Evolutionary conservation across 2,797 vertebrate species (phyloP), one percentile per base, ranked within the genome.

Genomic region (Molossus alvarezi): DNA sequence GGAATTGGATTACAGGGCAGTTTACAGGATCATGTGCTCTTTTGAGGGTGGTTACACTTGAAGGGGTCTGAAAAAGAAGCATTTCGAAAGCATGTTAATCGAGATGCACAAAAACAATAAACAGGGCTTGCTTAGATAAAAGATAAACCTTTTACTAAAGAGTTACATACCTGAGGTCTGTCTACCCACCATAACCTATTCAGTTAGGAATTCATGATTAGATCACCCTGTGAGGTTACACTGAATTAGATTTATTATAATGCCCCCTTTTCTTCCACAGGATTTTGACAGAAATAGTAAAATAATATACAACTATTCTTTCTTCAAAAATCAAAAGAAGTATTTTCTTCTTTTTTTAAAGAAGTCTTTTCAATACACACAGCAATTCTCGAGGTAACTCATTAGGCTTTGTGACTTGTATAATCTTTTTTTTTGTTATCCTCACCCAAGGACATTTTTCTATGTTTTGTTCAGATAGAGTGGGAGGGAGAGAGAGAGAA

Each of bases 271-370:
- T 41, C 11, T 20, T 27, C 23, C 77, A 80, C 77, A 60, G 67
- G 75, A 84, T 77, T 65, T 85, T 94, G 33, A 90, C 17, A 72
- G 29, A 88, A 92, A 41, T n/a, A 37, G 6, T 57, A 53, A 95
- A 92, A 89, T 69, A 33, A 83, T 33, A 60, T 23, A 48, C 12
- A 65, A 77, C 57, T 11, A 71, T 12, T 0, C 25, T 65, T 65
- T 97, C 53, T 29, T 94, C 5, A 76, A 84, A 95, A 96, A 33
- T 23, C 55, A 91, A 53, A 67, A 3, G n/a, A 79, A 83, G 11
- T n/a, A 14, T 89, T 86, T 77, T 11, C 18, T 67, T 20, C n/a
- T 4, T 69, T 69, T 69, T 69, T 69, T 37, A 53, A 2, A 27
- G 33, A 79, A 87, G 14, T 45, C 17, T 93, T 79, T 79, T 12